phyloP scores from a whole-genome alignment of 1,140 invertebrate species.

The Magallana gigas region DNA sequence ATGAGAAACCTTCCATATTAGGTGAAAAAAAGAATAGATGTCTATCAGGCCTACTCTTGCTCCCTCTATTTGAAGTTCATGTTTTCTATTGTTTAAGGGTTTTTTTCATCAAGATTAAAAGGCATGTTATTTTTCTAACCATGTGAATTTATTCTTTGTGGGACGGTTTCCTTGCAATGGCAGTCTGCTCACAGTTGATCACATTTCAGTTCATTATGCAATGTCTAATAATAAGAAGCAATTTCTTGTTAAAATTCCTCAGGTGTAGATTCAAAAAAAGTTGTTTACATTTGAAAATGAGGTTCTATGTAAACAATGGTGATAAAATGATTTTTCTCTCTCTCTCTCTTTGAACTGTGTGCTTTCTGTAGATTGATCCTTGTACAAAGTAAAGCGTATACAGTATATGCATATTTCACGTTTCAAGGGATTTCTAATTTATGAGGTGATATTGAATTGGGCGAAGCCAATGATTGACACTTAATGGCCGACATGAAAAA shows the following conservation, averaged over 20 bases:
- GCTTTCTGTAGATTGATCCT: background rate
- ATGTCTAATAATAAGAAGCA: slow-evolving; percentile 10
- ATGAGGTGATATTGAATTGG: background rate
- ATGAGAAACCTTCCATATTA: background rate
- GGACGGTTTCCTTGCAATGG: background rate
- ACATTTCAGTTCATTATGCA: slow-evolving; percentile 25
- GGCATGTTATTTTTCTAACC: background rate
- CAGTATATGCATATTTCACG: background rate
- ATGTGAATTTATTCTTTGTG: background rate
- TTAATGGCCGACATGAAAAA: background rate
- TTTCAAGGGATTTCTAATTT: background rate
- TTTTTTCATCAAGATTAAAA: too few relatives aligned
- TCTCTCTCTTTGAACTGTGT: background rate
- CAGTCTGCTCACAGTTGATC: background rate
- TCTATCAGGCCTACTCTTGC: background rate
- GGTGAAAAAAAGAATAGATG: background rate
- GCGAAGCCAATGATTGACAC: background rate
- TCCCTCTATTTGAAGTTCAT: background rate
- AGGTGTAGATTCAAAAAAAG: background rate
- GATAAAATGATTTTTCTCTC: background rate
- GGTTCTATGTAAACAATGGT: background rate
- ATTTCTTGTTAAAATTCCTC: slow-evolving; percentile 25
- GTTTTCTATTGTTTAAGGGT: too few relatives aligned
- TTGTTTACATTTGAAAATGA: slow-evolving; percentile 23
- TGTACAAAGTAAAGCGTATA: background rate